Conservation (phyloP, 2,113 vertebrate species). For the Columba livia region DNA sequence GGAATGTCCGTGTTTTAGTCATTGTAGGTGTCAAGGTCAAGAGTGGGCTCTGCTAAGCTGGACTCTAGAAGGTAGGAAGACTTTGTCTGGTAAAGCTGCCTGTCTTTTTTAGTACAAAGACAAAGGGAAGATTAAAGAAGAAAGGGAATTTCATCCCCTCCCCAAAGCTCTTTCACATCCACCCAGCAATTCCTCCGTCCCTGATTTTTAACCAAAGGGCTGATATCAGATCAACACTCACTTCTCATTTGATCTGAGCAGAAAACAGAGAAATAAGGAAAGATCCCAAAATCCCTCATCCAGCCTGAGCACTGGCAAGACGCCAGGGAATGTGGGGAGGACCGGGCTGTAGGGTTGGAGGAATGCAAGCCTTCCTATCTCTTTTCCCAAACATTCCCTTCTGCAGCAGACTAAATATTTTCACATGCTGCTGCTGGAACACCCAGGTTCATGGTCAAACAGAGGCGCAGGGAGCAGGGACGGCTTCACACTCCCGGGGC, state of each 20-base stretch:
- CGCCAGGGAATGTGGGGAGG: slow-evolving; percentile 33
- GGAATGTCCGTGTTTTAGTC: neutral
- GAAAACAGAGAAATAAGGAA: neutral
- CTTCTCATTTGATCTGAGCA: fast-evolving
- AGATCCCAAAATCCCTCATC: neutral
- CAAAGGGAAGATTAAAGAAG: neutral
- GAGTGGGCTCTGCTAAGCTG: neutral
- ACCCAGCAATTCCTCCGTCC: neutral
- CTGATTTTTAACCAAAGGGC: neutral
- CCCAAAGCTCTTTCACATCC: neutral
- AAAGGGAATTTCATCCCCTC: neutral
- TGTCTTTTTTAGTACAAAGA: neutral
- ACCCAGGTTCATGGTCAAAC: neutral
- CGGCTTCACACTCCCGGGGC: fast-evolving
- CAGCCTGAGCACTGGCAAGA: neutral
- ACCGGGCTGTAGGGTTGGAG: neutral
- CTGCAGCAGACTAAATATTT: slow-evolving; percentile 62
- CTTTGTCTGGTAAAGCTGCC: neutral
- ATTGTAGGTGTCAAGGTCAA: neutral
- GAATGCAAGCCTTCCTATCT: slow-evolving; percentile 47
- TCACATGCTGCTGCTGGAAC: slow-evolving; percentile 33
- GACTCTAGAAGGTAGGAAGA: neutral
- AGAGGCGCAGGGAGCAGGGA: neutral
- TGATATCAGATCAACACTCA: neutral
- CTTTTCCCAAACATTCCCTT: slow-evolving; percentile 51